Conservation (phyloP, 2,797 vertebrate species). For the Benthosema pterotum region DNA sequence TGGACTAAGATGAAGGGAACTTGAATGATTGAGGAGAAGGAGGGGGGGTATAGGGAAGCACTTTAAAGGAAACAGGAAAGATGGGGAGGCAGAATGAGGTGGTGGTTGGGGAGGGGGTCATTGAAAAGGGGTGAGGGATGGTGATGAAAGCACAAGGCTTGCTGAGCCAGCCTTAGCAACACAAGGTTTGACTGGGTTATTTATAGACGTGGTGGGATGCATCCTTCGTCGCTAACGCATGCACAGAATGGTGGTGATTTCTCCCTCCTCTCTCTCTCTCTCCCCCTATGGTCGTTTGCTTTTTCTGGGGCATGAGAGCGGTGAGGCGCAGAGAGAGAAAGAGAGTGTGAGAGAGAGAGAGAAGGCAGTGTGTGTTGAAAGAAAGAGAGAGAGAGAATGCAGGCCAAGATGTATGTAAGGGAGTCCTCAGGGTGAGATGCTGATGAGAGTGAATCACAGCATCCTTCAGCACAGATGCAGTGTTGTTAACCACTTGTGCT, state of each 20-base stretch:
- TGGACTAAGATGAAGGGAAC: background rate
- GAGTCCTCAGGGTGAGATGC: slow-evolving; percentile 55
- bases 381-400: slow-evolving; percentile 40
- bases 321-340: slow-evolving; percentile 21
- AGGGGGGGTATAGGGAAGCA: slow-evolving; percentile 4
- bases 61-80: slow-evolving; percentile 8
- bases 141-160: slow-evolving; percentile 56
- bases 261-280: slow-evolving; percentile 13
- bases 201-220: slow-evolving; percentile 77
- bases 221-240: slow-evolving; percentile 66
- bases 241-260: slow-evolving; percentile 41
- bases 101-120: slow-evolving; percentile 25
- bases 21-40: slow-evolving; percentile 9
- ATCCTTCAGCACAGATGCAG: slow-evolving; percentile 41
- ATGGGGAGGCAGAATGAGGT: background rate
- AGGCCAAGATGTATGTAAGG: slow-evolving; percentile 54
- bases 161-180: slow-evolving; percentile 84
- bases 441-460: slow-evolving; percentile 41
- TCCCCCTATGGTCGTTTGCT: slow-evolving; percentile 51
- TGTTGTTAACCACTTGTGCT: too few relatives aligned
- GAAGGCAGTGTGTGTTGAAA: slow-evolving; percentile 6
- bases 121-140: slow-evolving; percentile 51
- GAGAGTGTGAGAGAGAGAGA: slow-evolving; percentile 12
- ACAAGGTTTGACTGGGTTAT: slow-evolving; percentile 79
- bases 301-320: slow-evolving; percentile 57